Evolutionary conservation across 2,888 invertebrate genomes (phyloP).

Genomic region (Eulithis prunata): DNA sequence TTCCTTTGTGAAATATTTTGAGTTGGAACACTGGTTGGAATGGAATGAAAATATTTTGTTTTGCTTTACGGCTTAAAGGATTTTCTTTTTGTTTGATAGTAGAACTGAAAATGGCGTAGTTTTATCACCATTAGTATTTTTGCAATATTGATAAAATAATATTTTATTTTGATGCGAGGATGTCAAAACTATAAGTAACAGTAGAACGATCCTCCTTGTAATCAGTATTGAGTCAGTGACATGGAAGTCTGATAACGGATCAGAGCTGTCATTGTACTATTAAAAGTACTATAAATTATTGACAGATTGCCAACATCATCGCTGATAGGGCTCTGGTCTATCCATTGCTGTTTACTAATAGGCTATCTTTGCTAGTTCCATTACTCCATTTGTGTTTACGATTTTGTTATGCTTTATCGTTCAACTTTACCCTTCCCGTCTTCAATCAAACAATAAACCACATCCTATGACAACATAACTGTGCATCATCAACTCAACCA

Average conservation of each 20-base stretch:
- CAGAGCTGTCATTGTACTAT: too few species aligned
- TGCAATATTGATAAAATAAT: too few species aligned
- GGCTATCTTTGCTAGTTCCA: too few species aligned
- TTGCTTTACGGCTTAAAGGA: slow-evolving; percentile 3
- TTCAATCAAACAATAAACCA: slow-evolving; percentile 26
- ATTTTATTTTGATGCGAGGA: too few species aligned
- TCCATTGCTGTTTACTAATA: too few species aligned
- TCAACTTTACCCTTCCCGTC: slow-evolving; percentile 11
- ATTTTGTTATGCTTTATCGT: background rate
- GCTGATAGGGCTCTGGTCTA: too few species aligned
- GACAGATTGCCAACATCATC: too few species aligned
- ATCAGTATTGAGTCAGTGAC: too few species aligned
- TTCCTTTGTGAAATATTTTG: slow-evolving; percentile 32
- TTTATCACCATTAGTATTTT: background rate
- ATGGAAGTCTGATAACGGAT: too few species aligned
- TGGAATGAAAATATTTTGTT: slow-evolving; percentile 32
- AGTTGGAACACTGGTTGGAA: slow-evolving; percentile 22
- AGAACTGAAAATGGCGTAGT: background rate
- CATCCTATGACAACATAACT: slow-evolving; percentile 9
- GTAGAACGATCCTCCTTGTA: too few species aligned
- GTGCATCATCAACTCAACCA: slow-evolving; percentile 2
- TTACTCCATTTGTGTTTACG: background rate
- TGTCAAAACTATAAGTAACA: too few species aligned
- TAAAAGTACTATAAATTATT: too few species aligned
- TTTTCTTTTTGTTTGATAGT: background rate